Base-by-base conservation (phyloP, 2,113 vertebrate species). In the Centropristis striata region DNA sequence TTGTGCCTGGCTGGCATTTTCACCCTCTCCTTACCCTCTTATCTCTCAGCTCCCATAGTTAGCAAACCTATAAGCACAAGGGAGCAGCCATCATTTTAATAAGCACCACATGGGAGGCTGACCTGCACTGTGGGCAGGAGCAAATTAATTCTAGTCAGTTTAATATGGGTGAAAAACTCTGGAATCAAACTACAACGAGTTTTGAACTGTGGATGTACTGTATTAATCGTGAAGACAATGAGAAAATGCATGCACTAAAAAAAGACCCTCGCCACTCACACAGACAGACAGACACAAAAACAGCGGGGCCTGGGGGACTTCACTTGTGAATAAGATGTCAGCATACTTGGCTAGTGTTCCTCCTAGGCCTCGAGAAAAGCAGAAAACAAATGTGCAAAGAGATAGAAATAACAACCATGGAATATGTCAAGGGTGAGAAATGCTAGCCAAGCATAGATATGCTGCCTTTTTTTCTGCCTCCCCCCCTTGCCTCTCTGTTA, bases 351-450 rank as follows among this genome's bases (percentile, higher is more conserved):
- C 72, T 51, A 71, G 65, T 47, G 77, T 86, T 88, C 54, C 58
- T 84, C 65, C 63, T 27, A 68, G 75, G 73, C 57, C 60, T 61
- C 2, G 37, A 64, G 64, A 83, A 88, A 79, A 55, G 78, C 75
- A 64, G 49, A 78, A 86, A 79, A 90, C 64, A 83, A 90, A 86
- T 86, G 86, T 89, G 85, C 74, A 80, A 77, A 80, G 61, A 78
- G 47, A 84, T 41, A 78, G 75, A 91, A 91, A 87, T 79, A 89
- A 88, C 86, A 88, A 84, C 76, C 28, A 20, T 27, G 51, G 79
- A 90, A 85, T 53, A 86, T 90, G 80, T 92, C 85, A 87, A 41
- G 86, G 72, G 88, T 89, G 87, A 91, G 77, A 88, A 91, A 81
- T 79, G 85, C 74, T 79, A 80, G 74, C 84, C 79, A 79, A 90